These are phyloP conservation scores for Stegana nigrithorax DNA, from an alignment of 2,888 invertebrate genomes.

Conservation along the genomic window DNA sequence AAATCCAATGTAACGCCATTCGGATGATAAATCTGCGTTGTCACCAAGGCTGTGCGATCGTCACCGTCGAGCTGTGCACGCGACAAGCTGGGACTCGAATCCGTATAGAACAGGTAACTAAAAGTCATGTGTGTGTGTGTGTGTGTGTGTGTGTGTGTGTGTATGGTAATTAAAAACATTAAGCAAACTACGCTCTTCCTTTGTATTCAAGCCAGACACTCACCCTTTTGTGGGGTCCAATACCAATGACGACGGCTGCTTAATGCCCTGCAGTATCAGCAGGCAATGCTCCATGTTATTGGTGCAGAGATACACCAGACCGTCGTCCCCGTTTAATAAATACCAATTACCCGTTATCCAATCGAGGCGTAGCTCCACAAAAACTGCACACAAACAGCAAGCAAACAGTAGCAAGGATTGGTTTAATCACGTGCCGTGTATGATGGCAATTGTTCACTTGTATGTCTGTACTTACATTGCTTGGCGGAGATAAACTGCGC, in stretches of 20 bases:
- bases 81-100: slow-evolving; percentile 77
- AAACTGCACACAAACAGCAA: slow-evolving; percentile 70
- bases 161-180: not conserved
- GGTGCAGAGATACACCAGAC: slow-evolving; percentile 79
- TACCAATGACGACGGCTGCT: slow-evolving; percentile 81
- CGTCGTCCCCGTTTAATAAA: slow-evolving; percentile 77
- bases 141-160: not conserved
- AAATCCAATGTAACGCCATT: slow-evolving; percentile 80
- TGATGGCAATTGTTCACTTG: not conserved
- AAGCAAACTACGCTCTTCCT: not conserved
- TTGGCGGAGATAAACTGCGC: slow-evolving; percentile 75
- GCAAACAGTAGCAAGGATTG: too few relatives aligned
- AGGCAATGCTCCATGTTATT: slow-evolving; percentile 75
- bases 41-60: slow-evolving; percentile 73
- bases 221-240: slow-evolving; percentile 82
- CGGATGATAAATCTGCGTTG: slow-evolving; percentile 81
- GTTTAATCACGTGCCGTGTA: too few relatives aligned
- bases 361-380: slow-evolving; percentile 82
- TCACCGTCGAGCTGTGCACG: slow-evolving; percentile 76
- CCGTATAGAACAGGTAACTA: slow-evolving; percentile 81
- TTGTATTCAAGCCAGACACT: too few relatives aligned
- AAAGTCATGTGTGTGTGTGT: slow-evolving; percentile 22
- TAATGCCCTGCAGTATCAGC: slow-evolving; percentile 75
- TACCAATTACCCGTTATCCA: slow-evolving; percentile 92
- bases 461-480: slow-evolving; percentile 71